Percentiles rank a stretch among this genome's conserved stretches.
phyloP scores from a whole-genome alignment of 2,888 invertebrate genomes.

The Orgyia antiqua region DNA sequence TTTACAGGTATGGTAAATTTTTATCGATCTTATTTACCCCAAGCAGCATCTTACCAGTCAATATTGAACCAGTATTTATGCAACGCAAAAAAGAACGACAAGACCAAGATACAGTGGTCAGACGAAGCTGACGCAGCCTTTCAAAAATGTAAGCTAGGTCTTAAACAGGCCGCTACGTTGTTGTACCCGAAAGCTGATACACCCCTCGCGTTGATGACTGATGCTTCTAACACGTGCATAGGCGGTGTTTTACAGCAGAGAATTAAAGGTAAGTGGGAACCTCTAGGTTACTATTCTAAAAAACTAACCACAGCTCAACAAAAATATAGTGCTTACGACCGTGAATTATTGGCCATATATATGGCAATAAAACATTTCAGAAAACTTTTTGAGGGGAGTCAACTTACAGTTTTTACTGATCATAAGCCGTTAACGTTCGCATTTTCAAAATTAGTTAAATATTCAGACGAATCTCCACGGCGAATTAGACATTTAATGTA shows the following conservation, averaged over 20 bases:
- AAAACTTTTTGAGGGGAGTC: background rate
- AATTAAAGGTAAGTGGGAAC: background rate
- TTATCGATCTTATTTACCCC: slow-evolving; percentile 1
- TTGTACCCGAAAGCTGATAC: background rate
- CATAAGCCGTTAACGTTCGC: background rate
- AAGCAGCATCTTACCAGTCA: background rate
- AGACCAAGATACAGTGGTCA: background rate
- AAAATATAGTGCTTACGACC: slow-evolving; percentile 6
- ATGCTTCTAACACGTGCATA: background rate
- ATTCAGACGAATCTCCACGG: background rate
- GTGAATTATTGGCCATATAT: background rate
- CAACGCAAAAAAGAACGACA: slow-evolving; percentile 1
- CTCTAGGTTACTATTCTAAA: background rate
- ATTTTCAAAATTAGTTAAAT: background rate
- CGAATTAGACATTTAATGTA: background rate
- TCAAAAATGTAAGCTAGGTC: background rate
- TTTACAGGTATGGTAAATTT: slow-evolving; percentile 3
- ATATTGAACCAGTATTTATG: background rate
- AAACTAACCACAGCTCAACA: slow-evolving; percentile 1
- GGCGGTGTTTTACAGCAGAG: background rate
- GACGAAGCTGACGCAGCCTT: background rate
- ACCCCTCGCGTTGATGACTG: no score
- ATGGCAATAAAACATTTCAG: slow-evolving; percentile 1
- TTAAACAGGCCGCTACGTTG: background rate
- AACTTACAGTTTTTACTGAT: background rate